These are phyloP conservation scores for Takifugu ocellatus DNA, from an alignment of 2,797 vertebrate genomes.

Conservation along the genomic window DNA sequence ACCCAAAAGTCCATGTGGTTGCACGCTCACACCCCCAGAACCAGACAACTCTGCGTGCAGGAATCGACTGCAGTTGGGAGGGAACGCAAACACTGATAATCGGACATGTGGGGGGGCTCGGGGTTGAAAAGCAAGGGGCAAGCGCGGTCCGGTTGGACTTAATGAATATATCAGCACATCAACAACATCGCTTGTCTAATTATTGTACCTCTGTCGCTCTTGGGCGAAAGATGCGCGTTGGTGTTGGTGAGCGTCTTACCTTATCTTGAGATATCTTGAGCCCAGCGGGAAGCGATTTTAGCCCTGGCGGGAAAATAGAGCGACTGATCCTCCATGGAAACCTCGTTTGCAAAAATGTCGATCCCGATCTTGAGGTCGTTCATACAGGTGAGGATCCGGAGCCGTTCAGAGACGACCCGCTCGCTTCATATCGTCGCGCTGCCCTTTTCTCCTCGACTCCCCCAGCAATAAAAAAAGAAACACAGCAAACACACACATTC, in stretches of 20 bases:
- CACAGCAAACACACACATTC: not conserved
- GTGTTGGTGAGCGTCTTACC: conserved; percentile 43
- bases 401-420: conserved; percentile 49
- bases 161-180: conserved; percentile 20
- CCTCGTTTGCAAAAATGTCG: conserved; percentile 40
- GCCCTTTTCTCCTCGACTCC: conserved; percentile 51
- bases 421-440: conserved; percentile 62
- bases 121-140: conserved; percentile 26
- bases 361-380: conserved; percentile 65
- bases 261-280: conserved; percentile 67
- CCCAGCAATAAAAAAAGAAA: conserved; percentile 28
- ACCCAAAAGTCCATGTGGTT: conserved; percentile 6
- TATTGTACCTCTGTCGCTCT: conserved; percentile 21
- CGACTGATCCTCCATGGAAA: conserved; percentile 64
- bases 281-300: conserved; percentile 49
- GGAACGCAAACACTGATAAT: conserved; percentile 43
- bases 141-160: conserved; percentile 8
- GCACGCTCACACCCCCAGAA: conserved; percentile 13
- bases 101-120: conserved; percentile 19
- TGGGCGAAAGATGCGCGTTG: not conserved
- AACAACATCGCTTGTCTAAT: conserved; percentile 32
- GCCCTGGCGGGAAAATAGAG: conserved; percentile 49
- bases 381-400: conserved; percentile 60
- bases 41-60: conserved; percentile 32
- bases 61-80: conserved; percentile 55